Base-by-base conservation (phyloP, 2,888 invertebrate species). In the Ryuthela nishihirai region DNA sequence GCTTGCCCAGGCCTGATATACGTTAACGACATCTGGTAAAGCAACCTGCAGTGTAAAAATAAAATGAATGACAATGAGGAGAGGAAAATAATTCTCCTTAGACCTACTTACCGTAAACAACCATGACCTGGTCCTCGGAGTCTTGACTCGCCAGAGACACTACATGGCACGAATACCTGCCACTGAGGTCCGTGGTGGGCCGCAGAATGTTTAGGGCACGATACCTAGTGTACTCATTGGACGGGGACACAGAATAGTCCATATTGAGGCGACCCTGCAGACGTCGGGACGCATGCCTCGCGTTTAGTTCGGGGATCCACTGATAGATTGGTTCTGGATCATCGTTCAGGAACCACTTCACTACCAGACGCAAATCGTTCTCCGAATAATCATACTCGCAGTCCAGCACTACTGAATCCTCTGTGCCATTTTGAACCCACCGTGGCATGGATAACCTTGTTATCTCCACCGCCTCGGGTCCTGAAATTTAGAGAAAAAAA, bases 271-370 rank as follows among this genome's bases (percentile, higher is more conserved):
- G 53, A 23, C 56, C 56, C 18, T 52, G 43, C 9, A 65, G 40
- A 5, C 50, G 38, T 18, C 45, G 41, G 10, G 58, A 54, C 2
- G 56, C 54, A 21, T 45, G 52, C 26, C 65, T 35, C 54, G 64
- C 43, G 38, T 53, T 41, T 42, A 64, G 58, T 9, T 68, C 67
- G 12, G 68, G 68, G 18, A 69, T 68, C 69, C 69, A 69, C 54
- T 68, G 68, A 46, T 68, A 69, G 36, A 69, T 68, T 10, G 69
- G 66, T 10, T 67, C 63, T 0, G 67, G 69, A 34, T 69, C 67
- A 17, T 64, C 46, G 46, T 67, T 65, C 41, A 65, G 64, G 62
- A 68, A 69, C 69, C 69, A 69, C 60, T 69, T 69, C 29, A 69
- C 67, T 32, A 66, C 67, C 34, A 69, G 58, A 12, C 56, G 44